Conservation (phyloP, 2,797 vertebrate genomes). For the Nasua narica region DNA sequence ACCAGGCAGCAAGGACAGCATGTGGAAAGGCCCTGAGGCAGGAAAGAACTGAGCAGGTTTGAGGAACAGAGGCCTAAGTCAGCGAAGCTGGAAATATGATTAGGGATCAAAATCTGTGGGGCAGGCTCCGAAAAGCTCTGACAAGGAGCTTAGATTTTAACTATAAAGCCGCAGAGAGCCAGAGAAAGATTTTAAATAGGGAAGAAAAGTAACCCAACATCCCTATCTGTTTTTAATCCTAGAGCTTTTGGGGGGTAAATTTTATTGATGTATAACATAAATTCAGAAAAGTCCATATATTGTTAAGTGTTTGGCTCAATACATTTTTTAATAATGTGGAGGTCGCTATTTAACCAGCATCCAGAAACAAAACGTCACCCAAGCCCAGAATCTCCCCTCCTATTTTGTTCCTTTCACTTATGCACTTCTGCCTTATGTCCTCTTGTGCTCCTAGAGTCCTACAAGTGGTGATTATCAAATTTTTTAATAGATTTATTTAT, state of each 20-base stretch:
- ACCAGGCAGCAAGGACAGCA: background rate
- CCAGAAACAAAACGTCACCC: background rate
- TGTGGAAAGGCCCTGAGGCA: background rate
- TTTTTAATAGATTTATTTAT: too few relatives aligned
- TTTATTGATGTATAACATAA: background rate
- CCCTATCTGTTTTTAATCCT: background rate
- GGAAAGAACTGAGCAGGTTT: background rate
- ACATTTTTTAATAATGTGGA: background rate
- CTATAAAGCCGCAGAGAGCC: background rate
- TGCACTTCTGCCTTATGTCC: fast-evolving
- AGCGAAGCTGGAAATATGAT: background rate
- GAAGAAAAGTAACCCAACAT: background rate
- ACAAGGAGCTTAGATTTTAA: background rate
- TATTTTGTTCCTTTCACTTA: background rate
- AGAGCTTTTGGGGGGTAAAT: background rate
- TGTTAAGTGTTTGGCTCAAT: background rate
- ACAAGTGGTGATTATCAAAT: background rate
- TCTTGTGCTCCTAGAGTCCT: background rate
- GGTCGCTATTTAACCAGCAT: background rate
- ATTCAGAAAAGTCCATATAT: background rate
- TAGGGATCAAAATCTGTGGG: background rate
- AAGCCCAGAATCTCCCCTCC: background rate
- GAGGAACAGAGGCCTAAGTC: background rate
- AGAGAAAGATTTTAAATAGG: background rate
- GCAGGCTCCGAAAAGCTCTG: background rate